Evolutionary conservation across 2,113 vertebrate species (phyloP), one percentile per base, ranked within the genome.

Genomic region (Corythaeola cristata): DNA sequence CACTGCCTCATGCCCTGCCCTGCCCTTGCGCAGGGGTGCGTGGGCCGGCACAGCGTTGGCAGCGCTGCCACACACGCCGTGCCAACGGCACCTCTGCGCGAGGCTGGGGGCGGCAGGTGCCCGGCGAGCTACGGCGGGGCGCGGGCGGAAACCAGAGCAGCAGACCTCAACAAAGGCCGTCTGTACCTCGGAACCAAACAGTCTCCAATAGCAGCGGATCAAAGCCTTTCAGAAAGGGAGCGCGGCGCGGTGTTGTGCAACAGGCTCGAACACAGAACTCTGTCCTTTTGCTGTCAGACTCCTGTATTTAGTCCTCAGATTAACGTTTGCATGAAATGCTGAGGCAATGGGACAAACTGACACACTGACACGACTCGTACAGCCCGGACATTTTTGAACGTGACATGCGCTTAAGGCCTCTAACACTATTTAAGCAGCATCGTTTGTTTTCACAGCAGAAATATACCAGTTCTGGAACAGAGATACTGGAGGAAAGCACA

Each of bases 351-450:
- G 88, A 84, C 24, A 6, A 53, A 95, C 82, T 6, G 75, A 85
- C 91, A 82, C 69, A 39, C 11, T 3, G 81, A 95, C 87, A 52
- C 47, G 72, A 94, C 69, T 37, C 39, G 66, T 27, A 76, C 49
- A 52, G 90, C 79, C 24, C 28, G 68, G 96, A 94, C 94, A 9
- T 3, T 50, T 85, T 79, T 32, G 75, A 71, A 76, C 89, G 39
- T 45, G 88, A 96, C 93, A 60, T 53, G 94, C 86, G 72, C 92
- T 85, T 97, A 97, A 98, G 98, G 98, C 98, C 96, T 96, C 95
- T 96, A 97, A 96, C 85, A 93, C 97, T 96, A 97, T 59, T 49
- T 24, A 91, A 98, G 98, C 98, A 97, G 97, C 98, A 96, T 95
- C 22, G 5, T 56, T 88, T 86, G 96, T 96, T 72, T 90, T 90